A percentile compares a stretch with the other conserved stretches of the same genome.
phyloP scores from a whole-genome alignment of 2,797 vertebrate species.

The Chrysocyon brachyurus region DNA sequence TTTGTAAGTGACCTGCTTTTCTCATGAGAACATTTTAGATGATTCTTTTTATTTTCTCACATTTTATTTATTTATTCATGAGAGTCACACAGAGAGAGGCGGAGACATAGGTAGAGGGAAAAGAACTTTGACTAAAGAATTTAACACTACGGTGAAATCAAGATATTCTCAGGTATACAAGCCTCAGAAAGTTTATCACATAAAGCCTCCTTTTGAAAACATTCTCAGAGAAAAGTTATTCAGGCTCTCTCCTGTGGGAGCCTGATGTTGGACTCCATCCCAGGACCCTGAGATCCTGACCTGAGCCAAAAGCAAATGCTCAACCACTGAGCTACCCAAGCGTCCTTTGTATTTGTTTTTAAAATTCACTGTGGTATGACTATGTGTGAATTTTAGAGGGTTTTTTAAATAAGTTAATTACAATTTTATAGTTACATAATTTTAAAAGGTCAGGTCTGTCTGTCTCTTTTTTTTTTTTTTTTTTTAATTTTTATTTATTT shows the following conservation, averaged over 20 bases:
- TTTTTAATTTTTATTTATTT: no score
- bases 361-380: background rate
- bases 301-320: no score
- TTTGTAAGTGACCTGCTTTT: constrained; percentile 17
- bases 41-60: background rate
- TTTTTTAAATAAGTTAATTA: background rate
- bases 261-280: no score
- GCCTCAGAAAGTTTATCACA: background rate
- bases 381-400: background rate
- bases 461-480: no score
- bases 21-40: background rate
- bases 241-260: background rate
- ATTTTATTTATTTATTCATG: no score
- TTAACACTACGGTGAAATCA: background rate
- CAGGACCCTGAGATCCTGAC: no score
- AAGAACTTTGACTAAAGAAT: background rate
- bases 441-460: background rate
- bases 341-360: background rate
- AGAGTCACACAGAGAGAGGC: no score
- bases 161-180: background rate
- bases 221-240: background rate
- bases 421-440: background rate
- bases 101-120: background rate
- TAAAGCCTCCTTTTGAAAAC: background rate
- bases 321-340: no score